Evolutionary conservation across 2,888 invertebrate species (phyloP).

Genomic region (Polyommatus icarus): DNA sequence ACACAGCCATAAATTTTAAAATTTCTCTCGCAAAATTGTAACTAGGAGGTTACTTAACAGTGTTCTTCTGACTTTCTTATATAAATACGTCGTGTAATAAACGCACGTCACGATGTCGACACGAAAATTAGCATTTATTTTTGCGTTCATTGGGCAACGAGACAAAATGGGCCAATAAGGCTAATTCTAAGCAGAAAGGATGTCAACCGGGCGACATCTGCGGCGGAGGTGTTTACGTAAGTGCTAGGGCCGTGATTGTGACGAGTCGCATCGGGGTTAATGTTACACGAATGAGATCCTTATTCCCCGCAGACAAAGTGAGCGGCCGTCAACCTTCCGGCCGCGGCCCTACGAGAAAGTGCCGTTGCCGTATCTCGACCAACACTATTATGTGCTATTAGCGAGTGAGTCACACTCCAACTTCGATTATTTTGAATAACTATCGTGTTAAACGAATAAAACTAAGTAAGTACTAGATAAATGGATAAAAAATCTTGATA

Average conservation of each 20-base stretch:
- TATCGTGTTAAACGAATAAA: neutral
- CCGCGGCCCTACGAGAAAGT: constrained; percentile 51
- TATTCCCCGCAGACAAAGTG: constrained; percentile 35
- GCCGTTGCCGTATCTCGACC: constrained; percentile 45
- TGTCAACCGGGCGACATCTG: neutral
- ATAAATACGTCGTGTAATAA: neutral
- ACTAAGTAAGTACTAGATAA: neutral
- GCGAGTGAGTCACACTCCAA: constrained; percentile 14
- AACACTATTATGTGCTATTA: constrained; percentile 42
- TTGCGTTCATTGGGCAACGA: neutral
- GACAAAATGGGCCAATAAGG: neutral
- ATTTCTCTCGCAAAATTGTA: neutral
- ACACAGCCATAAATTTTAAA: neutral
- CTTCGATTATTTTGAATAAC: neutral
- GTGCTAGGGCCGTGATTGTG: constrained; percentile 44
- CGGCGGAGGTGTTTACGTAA: constrained; percentile 12
- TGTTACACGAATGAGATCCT: constrained; percentile 52
- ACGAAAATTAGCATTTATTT: constrained; percentile 13
- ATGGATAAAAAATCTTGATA: neutral
- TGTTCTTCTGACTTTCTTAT: neutral
- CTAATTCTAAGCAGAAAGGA: constrained; percentile 1
- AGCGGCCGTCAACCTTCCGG: constrained; percentile 48
- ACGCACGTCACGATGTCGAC: neutral
- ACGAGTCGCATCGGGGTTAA: constrained; percentile 58
- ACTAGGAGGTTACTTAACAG: neutral